Base-by-base conservation (phyloP, 37 sponge, comb jelly and placozoan species). In the Dysidea cf. avara region DNA sequence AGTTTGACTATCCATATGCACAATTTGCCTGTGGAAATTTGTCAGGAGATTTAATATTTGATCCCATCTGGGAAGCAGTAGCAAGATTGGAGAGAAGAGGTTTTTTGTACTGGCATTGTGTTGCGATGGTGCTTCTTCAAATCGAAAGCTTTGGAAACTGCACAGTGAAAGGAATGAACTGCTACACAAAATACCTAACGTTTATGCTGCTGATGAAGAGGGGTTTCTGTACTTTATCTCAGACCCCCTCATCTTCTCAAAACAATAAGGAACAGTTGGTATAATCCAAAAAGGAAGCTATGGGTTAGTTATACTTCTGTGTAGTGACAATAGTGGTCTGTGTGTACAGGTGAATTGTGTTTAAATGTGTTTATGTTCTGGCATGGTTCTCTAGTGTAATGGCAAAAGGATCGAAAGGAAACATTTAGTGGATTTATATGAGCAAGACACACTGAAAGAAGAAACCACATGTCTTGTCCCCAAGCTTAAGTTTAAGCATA, bases 401-500 rank as follows among this genome's bases (percentile, higher is more conserved):
- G 67, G 64, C 18, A 55, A 65, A 26, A 39, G 34, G 13, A 55
- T 81, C 17, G 43, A 53, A 1, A 72, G 81, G 81, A 53, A 25
- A 4, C 81, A 81, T 40, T 4, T 81, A 21, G 53, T 14, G 0
- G 31, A 62, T 5, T 54, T 81, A 0, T 81, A 81, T 36, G 7
- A 39, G 1, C 7, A 25, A 39, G 32, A 62, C 58, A 81, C 66
- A 18, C 11, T 3, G 55, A 2, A 30, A n/a, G 20, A 18, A 12
- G 72, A 61, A 24, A 3, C 20, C 18, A 59, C 59, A 29, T 26
- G 70, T 7, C 22, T 81, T 13, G 53, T 81, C 16, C 81, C 81
- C 13, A 77, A 76, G 59, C 60, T 84, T 31, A 84, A 69, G 40
- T 68, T 29, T 26, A 78, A 84, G 68, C 85, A 84, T 58, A 39